Evolutionary conservation across 2,113 vertebrate genomes (phyloP).

Genomic region (Ivindomyrus marchei): DNA sequence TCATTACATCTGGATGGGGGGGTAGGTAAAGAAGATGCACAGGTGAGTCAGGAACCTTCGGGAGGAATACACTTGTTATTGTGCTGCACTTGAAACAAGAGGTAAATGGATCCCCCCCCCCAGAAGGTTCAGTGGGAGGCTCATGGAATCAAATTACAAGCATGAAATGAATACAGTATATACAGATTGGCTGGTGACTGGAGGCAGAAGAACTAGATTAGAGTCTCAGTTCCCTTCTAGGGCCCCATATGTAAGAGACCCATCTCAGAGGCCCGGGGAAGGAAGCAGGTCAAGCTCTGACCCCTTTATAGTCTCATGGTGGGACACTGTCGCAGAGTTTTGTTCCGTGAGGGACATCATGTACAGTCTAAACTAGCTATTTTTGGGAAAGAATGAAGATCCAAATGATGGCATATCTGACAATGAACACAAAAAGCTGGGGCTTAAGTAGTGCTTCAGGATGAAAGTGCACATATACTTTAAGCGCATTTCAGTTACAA

Average conservation of each 20-base stretch:
- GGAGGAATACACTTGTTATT: background rate
- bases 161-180: background rate
- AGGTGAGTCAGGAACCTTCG: background rate
- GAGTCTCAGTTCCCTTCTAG: background rate
- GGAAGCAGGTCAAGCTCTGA: background rate
- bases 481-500: background rate
- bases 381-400: background rate
- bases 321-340: background rate
- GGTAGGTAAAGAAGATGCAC: background rate
- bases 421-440: background rate
- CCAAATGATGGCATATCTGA: background rate
- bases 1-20: slow-evolving; percentile 54
- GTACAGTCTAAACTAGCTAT: background rate
- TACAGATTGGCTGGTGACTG: background rate
- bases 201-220: background rate
- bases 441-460: background rate
- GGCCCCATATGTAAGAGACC: background rate
- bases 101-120: background rate
- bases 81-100: background rate
- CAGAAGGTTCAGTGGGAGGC: background rate
- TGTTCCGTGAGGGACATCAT: background rate
- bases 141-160: background rate
- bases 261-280: background rate
- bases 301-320: background rate
- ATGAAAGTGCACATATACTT: background rate